phyloP scores from a whole-genome alignment of 2,113 vertebrate species.

The Barbus barbus region DNA sequence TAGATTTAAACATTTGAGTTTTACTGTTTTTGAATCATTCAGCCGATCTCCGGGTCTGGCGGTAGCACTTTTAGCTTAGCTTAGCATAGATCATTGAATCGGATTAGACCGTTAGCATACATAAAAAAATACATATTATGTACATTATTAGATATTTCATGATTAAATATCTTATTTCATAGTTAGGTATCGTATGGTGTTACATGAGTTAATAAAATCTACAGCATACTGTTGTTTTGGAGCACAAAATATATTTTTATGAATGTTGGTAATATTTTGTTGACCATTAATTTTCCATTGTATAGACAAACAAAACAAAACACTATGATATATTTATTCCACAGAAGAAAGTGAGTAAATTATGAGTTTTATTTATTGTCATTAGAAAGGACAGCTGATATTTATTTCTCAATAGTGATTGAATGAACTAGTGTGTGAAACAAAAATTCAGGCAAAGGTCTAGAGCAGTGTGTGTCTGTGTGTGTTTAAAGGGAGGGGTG shows the following conservation, averaged over 20 bases:
- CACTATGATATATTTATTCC: neutral
- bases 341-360: neutral
- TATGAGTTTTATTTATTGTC: too few species aligned
- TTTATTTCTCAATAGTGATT: neutral
- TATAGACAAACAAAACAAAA: neutral
- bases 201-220: neutral
- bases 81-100: too few species aligned
- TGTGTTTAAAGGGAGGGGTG: slow-evolving; percentile 15
- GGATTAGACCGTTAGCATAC: too few species aligned
- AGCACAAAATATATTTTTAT: neutral
- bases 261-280: neutral
- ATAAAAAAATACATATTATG: neutral
- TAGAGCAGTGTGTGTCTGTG: slow-evolving; percentile 44
- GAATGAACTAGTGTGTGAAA: neutral
- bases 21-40: too few species aligned
- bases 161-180: neutral
- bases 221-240: neutral
- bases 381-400: neutral
- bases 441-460: neutral
- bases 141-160: neutral
- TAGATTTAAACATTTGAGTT: too few species aligned
- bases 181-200: neutral
- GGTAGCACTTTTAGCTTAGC: too few species aligned
- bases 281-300: neutral
- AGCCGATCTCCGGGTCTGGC: too few species aligned